Evolutionary conservation across 2,888 invertebrate species (phyloP).

Genomic region (Prosopocoilus inquinatus): DNA sequence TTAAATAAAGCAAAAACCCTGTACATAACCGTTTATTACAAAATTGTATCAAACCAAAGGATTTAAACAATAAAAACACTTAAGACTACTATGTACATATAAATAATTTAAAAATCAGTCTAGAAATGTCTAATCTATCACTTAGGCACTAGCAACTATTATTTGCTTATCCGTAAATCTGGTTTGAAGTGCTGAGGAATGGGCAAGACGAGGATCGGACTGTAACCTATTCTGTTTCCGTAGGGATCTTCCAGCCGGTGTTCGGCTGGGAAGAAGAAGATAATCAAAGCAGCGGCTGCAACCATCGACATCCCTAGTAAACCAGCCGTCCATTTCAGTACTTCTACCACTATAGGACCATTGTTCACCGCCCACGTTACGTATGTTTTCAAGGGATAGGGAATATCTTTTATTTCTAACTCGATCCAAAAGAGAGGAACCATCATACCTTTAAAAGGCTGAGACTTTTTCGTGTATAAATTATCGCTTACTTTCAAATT

Average conservation of each 20-base stretch:
- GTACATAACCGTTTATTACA: conserved; percentile 1
- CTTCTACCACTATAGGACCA: conserved; percentile 27
- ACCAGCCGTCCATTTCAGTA: conserved; percentile 22
- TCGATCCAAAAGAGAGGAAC: conserved; percentile 74
- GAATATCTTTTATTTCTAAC: conserved; percentile 49
- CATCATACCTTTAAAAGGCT: conserved; percentile 61
- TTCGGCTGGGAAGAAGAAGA: conserved; percentile 16
- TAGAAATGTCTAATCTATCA: conserved; percentile 22
- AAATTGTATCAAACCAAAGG: conserved; percentile 16
- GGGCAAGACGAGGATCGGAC: conserved; percentile 42
- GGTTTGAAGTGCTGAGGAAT: conserved; percentile 37
- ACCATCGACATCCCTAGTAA: conserved; percentile 40
- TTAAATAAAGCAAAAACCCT: background rate
- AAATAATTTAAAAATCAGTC: conserved; percentile 24
- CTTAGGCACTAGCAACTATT: conserved; percentile 22
- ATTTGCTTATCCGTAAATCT: conserved; percentile 32
- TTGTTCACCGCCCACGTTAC: conserved; percentile 33
- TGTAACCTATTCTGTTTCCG: conserved; percentile 33
- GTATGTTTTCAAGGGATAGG: conserved; percentile 25
- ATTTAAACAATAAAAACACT: conserved; percentile 11
- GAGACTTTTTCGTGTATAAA: conserved; percentile 59
- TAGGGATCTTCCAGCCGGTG: conserved; percentile 26
- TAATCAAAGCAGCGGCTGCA: conserved; percentile 18
- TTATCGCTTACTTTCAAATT: conserved; percentile 68
- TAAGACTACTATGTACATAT: conserved; percentile 14